Evolutionary conservation across 2,888 invertebrate genomes (phyloP), one percentile per base, ranked within the genome.

Genomic region (Dryobotodes eremita): DNA sequence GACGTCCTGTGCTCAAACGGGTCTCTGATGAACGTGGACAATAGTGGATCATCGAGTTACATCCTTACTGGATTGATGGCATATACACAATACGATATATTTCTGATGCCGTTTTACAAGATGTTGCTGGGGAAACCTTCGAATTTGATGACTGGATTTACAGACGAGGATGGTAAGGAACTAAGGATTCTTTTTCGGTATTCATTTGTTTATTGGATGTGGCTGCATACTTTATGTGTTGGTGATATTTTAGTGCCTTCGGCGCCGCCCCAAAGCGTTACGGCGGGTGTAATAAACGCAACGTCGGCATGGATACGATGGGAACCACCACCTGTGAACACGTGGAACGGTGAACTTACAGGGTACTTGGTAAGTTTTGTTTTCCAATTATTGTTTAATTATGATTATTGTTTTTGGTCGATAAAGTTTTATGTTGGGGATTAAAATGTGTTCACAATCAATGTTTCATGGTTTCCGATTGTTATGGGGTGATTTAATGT

Each of bases 41-140:
- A 98, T 88, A 97, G 98, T 83, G 98, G 97, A 70, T 97, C 98
- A 11, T 98, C 98, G 50, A 98, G 98, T 90, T 98, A 98, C 92
- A 97, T 98, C 23, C 97, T 99, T 31, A 98, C 98, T 15, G 98
- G 98, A 88, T 95, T 99, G 88, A 97, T 98, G 91, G 98, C 99
- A 85, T 99, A 98, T 93, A 98, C 98, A 50, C 98, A 98, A 92
- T 99, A 99, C 93, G 99, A 99, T 94, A 98, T 99, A 91, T 99
- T 99, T 93, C 97, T 99, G 79, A 98, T 98, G 91, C 99, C 99
- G 0, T 99, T 98, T 94, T 99, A 98, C 94, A 98, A 98, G 93
- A 98, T 98, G 86, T 97, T 99, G 83, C 98, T 99, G 92, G 99
- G 99, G 10, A 98, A 98, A 91, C 99, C 99, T 20, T 99, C 99